phyloP scores from a whole-genome alignment of 2,113 vertebrate genomes.

The Grus americana region DNA sequence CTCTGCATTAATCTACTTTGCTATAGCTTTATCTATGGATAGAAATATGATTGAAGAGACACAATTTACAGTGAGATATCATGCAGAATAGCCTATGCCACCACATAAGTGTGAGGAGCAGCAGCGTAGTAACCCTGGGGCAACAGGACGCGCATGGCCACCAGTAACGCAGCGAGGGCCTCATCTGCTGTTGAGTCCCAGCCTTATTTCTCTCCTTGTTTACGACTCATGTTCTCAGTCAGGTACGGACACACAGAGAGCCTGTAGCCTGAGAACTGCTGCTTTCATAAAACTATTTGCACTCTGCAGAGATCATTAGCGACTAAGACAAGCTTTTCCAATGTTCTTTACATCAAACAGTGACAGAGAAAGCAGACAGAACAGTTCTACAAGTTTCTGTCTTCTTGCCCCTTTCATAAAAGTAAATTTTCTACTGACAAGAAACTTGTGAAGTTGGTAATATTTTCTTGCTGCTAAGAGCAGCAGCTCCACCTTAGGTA shows the following conservation, averaged over 20 bases:
- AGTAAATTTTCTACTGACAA: background rate
- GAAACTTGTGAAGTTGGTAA: background rate
- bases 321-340: background rate
- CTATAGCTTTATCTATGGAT: background rate
- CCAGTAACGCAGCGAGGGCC: background rate
- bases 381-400: background rate
- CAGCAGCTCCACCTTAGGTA: background rate
- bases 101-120: background rate
- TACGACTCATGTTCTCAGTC: accelerated
- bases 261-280: background rate
- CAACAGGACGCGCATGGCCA: background rate
- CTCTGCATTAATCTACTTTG: background rate
- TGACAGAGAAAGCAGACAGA: background rate
- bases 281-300: background rate
- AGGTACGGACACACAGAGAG: background rate
- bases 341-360: background rate
- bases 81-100: background rate
- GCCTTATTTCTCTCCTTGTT: background rate
- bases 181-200: background rate
- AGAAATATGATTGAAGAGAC: background rate
- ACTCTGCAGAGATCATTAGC: background rate
- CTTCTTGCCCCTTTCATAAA: background rate
- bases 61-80: background rate
- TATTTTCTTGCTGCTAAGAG: background rate
- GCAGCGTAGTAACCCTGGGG: background rate